A percentile compares a stretch with the other conserved stretches of the same genome.
Conservation (phyloP, 23 tunicate species). For the Phallusia fumigata region DNA sequence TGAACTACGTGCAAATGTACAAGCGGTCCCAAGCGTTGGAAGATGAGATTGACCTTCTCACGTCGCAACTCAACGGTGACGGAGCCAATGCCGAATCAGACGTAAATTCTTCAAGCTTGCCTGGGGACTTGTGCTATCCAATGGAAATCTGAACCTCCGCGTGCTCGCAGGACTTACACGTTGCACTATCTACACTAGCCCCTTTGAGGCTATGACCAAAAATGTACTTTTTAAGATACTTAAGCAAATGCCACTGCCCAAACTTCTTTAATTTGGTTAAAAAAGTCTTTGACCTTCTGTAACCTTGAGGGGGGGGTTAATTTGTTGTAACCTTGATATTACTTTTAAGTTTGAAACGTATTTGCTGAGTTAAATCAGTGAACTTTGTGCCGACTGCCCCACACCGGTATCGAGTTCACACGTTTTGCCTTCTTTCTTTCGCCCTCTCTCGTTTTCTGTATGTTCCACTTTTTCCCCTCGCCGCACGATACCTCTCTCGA, state of each 20-base stretch:
- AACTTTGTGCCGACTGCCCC: not conserved
- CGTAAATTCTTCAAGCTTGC: not conserved
- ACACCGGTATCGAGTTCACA: not conserved
- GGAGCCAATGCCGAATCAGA: not conserved
- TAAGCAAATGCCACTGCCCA: not conserved
- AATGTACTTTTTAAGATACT: not conserved
- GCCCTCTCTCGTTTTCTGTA: not conserved
- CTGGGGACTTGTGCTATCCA: constrained; percentile 30
- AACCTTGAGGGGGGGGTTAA: not conserved
- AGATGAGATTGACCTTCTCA: constrained; percentile 27
- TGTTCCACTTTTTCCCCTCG: constrained; percentile 2
- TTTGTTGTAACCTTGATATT: not conserved
- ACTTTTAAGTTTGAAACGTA: no score
- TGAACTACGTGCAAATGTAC: constrained; percentile 45
- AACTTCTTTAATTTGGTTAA: not conserved
- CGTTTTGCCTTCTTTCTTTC: not conserved
- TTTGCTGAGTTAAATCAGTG: no score
- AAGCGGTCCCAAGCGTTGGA: constrained; percentile 40
- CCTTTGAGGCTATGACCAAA: no score
- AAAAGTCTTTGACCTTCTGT: not conserved
- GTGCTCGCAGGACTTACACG: not conserved
- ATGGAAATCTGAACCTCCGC: constrained; percentile 27
- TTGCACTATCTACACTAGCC: constrained; percentile 1
- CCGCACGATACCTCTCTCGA: not conserved
- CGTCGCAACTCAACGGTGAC: constrained; percentile 22